Percentiles rank a stretch among this genome's conserved stretches.
Evolutionary conservation across 1,140 invertebrate genomes (phyloP).

Genomic region (Brachionus angularis): DNA sequence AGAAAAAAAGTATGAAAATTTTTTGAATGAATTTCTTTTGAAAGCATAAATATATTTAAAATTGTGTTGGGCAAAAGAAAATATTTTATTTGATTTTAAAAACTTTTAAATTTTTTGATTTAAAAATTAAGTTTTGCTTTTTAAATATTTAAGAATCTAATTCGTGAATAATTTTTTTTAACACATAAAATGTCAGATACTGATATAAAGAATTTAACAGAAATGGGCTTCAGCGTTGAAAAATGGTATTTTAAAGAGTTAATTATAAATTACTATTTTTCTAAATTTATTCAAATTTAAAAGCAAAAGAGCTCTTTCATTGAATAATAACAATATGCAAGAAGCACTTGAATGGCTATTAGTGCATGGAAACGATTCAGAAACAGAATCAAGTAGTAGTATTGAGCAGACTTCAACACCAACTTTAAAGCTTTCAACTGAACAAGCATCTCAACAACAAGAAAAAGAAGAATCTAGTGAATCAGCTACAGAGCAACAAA

Average conservation of each 20-base stretch:
- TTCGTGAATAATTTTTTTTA: too few species aligned
- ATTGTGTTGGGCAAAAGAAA: too few species aligned
- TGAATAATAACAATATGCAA: conserved; percentile 32
- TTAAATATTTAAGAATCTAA: too few species aligned
- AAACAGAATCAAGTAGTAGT: not conserved
- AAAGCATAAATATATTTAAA: too few species aligned
- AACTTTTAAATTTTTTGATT: too few species aligned
- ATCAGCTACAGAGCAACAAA: not conserved
- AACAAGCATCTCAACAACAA: not conserved
- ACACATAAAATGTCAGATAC: too few species aligned
- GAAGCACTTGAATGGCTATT: conserved; percentile 35
- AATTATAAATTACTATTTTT: not conserved
- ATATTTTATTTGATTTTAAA: too few species aligned
- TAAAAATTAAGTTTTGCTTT: too few species aligned
- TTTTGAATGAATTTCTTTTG: too few species aligned
- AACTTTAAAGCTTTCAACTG: conserved; percentile 1
- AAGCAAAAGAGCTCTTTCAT: conserved; percentile 1
- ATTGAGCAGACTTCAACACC: not conserved
- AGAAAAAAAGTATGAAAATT: too few species aligned
- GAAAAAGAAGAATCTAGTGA: not conserved
- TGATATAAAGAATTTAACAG: too few species aligned
- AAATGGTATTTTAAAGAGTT: conserved; percentile 23
- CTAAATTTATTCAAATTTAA: not conserved
- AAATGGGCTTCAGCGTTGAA: conserved; percentile 1
- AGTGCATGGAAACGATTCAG: not conserved